Evolutionary conservation across 2,797 vertebrate species (phyloP).

Genomic region (Pteronotus mesoamericanus): DNA sequence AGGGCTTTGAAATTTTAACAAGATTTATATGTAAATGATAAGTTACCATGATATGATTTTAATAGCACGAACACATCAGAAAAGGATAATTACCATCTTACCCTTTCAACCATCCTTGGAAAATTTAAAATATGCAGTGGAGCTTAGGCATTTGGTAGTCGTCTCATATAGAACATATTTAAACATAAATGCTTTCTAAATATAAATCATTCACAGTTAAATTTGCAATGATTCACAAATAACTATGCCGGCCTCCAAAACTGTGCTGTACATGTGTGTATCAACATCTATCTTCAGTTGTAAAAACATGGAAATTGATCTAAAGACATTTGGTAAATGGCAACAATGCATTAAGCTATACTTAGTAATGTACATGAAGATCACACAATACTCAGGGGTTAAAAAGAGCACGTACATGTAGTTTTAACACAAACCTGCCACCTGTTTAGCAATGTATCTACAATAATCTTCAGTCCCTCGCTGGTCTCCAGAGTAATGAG

Average conservation of each 20-base stretch:
- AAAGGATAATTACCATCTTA: slow-evolving; percentile 65
- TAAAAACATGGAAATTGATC: slow-evolving; percentile 3
- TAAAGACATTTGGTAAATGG: background rate
- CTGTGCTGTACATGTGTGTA: background rate
- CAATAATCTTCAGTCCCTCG: background rate
- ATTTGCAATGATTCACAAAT: slow-evolving; percentile 30
- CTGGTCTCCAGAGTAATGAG: background rate
- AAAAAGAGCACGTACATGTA: background rate
- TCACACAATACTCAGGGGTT: background rate
- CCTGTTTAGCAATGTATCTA: background rate
- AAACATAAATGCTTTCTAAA: slow-evolving; percentile 62
- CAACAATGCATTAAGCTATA: background rate
- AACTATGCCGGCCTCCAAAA: slow-evolving; percentile 26
- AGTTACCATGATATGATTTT: slow-evolving; percentile 67
- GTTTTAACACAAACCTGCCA: background rate
- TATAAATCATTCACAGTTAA: slow-evolving; percentile 41
- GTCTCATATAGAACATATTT: slow-evolving; percentile 50
- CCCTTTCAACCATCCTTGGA: slow-evolving; percentile 52
- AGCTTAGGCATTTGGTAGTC: slow-evolving; percentile 37
- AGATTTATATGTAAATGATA: slow-evolving; percentile 69
- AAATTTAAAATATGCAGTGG: slow-evolving; percentile 62
- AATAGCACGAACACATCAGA: slow-evolving; percentile 67
- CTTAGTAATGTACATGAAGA: background rate
- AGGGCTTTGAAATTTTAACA: slow-evolving; percentile 63
- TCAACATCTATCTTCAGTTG: background rate